phyloP scores from a whole-genome alignment of 2,888 invertebrate genomes.

The Cyclophora punctaria region DNA sequence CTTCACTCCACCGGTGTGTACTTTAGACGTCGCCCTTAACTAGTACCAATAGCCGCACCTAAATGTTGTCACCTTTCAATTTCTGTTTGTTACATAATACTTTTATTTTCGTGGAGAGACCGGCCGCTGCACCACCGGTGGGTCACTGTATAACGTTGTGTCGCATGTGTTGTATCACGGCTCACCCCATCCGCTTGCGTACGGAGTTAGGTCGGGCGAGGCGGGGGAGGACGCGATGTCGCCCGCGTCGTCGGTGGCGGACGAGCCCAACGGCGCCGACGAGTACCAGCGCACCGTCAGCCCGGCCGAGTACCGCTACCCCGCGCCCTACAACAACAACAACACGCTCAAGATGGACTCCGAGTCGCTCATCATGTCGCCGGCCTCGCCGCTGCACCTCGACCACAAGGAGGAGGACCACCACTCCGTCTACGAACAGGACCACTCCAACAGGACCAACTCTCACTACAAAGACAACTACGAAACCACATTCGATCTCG shows the following conservation, averaged over 20 bases:
- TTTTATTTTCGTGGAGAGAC: constrained; percentile 22
- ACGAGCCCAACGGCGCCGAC: constrained; percentile 41
- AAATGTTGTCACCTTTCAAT: constrained; percentile 34
- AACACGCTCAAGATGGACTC: constrained; percentile 65
- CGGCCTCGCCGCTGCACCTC: constrained; percentile 50
- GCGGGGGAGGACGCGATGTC: constrained; percentile 44
- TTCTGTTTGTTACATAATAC: constrained; percentile 30
- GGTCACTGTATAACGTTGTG: constrained; percentile 55
- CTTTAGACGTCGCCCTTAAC: constrained; percentile 33
- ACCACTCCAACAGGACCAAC: constrained; percentile 48
- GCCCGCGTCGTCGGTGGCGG: constrained; percentile 46
- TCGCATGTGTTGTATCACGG: constrained; percentile 71
- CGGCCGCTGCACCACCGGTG: constrained; percentile 47
- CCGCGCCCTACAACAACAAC: constrained; percentile 58
- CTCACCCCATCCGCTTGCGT: constrained; percentile 73
- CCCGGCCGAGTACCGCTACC: constrained; percentile 48
- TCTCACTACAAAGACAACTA: constrained; percentile 81
- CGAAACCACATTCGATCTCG: constrained; percentile 91
- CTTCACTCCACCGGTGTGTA: constrained; percentile 21
- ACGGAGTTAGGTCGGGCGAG: constrained; percentile 66
- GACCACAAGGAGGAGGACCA: constrained; percentile 59
- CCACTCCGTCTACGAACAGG: constrained; percentile 52
- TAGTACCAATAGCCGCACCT: constrained; percentile 26
- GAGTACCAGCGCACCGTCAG: constrained; percentile 59
- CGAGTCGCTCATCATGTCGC: constrained; percentile 43